These are phyloP conservation scores for Drosophila subobscura DNA, from an alignment of 1,140 invertebrate species.

Conservation along the genomic window DNA sequence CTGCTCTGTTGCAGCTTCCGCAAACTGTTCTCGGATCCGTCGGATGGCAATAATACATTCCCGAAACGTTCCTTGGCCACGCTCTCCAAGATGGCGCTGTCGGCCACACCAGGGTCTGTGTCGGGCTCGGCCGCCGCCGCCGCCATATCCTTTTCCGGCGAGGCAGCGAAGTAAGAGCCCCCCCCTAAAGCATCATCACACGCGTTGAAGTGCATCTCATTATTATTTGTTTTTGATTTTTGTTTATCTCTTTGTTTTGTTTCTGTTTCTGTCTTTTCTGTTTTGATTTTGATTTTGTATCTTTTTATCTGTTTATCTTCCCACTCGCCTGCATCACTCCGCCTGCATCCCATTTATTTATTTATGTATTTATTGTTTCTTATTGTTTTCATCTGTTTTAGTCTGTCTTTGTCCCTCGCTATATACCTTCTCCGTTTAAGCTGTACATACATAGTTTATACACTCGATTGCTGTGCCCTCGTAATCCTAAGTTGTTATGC, in stretches of 20 bases:
- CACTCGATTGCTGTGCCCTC: constrained; percentile 70
- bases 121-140: constrained; percentile 22
- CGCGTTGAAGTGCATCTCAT: constrained; percentile 53
- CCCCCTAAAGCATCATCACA: constrained; percentile 38
- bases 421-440: constrained; percentile 67
- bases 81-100: constrained; percentile 89
- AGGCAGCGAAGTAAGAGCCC: constrained; percentile 70
- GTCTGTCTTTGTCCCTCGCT: constrained; percentile 63
- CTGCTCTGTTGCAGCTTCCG: constrained; percentile 85
- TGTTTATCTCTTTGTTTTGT: constrained; percentile 41
- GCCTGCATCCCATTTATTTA: constrained; percentile 27
- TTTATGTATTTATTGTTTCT: constrained; percentile 53
- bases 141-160: constrained; percentile 7
- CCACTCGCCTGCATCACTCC: constrained; percentile 24
- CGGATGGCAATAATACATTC: constrained; percentile 87
- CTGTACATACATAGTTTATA: constrained; percentile 75
- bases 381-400: constrained; percentile 48
- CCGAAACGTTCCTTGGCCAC: constrained; percentile 89
- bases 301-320: constrained; percentile 5
- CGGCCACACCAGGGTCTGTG: constrained; percentile 82
- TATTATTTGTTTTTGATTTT: constrained; percentile 31
- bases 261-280: constrained; percentile 9
- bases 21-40: constrained; percentile 88
- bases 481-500: constrained; percentile 72
- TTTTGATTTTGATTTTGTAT: constrained; percentile 13